A percentile compares a stretch with the other conserved stretches of the same genome.
These are phyloP conservation scores for Cosmia trapezina DNA, from an alignment of 2,888 invertebrate genomes.

Conservation along the genomic window DNA sequence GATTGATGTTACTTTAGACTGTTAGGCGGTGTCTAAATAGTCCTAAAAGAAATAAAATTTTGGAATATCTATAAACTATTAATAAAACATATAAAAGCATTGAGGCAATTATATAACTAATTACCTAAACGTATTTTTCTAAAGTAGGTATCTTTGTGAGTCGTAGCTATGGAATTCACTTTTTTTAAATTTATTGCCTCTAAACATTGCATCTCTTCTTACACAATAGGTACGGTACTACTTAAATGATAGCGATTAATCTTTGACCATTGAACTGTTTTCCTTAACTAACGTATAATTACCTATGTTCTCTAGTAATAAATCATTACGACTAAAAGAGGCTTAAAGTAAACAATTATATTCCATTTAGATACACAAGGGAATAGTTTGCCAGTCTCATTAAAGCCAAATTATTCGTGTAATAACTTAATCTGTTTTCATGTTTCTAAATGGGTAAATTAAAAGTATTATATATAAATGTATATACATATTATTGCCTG, in stretches of 20 bases:
- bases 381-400: constrained; percentile 80
- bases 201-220: constrained; percentile 18
- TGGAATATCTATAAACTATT: constrained; percentile 45
- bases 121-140: constrained; percentile 58
- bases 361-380: constrained; percentile 63
- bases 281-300: constrained; percentile 32
- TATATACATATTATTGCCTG: constrained; percentile 40
- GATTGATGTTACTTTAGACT: constrained; percentile 16
- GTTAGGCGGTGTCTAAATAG: constrained; percentile 53
- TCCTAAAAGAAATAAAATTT: constrained; percentile 33
- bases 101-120: constrained; percentile 70
- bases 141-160: constrained; percentile 39
- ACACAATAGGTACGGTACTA: constrained; percentile 19
- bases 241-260: constrained; percentile 35
- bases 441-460: constrained; percentile 39
- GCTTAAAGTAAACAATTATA: constrained; percentile 42
- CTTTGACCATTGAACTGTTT: constrained; percentile 54
- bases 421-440: constrained; percentile 39
- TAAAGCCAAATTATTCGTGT: constrained; percentile 66
- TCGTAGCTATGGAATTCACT: constrained; percentile 36
- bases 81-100: constrained; percentile 50
- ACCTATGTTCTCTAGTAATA: constrained; percentile 32
- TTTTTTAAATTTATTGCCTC: constrained; percentile 19
- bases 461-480: constrained; percentile 10
- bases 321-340: constrained; percentile 44